Percentiles rank a stretch among this genome's conserved stretches.
Conservation (phyloP, 92 coral and sea anemone species). For the Paragorgia papillata region DNA sequence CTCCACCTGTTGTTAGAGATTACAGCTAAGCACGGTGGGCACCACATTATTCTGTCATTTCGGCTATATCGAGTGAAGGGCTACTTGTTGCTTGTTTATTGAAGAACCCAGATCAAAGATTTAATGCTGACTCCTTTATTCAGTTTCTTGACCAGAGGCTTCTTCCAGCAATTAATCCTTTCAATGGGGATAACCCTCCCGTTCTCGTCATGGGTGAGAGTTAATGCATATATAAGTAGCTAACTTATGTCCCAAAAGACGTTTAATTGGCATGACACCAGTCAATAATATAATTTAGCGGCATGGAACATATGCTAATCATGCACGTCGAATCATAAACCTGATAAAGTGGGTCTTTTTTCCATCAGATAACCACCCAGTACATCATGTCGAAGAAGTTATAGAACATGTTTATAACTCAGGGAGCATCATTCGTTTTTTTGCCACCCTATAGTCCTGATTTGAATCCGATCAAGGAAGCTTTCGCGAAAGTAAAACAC, state of each 20-base stretch:
- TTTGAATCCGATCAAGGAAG: constrained; percentile 55
- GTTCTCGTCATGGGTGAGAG: no score
- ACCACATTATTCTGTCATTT: constrained; percentile 25
- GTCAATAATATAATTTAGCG: no score
- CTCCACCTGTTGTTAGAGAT: constrained; percentile 14
- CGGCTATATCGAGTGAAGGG: constrained; percentile 45
- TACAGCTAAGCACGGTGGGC: constrained; percentile 16
- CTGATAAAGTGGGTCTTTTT: neutral
- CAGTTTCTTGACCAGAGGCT: no score
- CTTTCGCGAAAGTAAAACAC: constrained; percentile 42
- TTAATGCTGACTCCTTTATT: no score
- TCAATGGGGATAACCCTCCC: no score
- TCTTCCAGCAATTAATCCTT: no score
- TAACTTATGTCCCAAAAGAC: no score
- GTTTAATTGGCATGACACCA: no score
- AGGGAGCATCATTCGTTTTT: constrained; percentile 41
- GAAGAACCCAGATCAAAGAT: no score
- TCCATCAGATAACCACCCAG: constrained; percentile 53
- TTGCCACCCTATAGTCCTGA: constrained; percentile 62
- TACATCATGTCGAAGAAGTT: constrained; percentile 51
- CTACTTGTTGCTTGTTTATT: constrained; percentile 42
- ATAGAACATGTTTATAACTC: constrained; percentile 42
- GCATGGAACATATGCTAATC: no score
- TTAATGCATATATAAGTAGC: no score
- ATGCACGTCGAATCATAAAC: no score